Conservation (phyloP, 1,140 invertebrate species). For the Caenorhabditis latens region DNA sequence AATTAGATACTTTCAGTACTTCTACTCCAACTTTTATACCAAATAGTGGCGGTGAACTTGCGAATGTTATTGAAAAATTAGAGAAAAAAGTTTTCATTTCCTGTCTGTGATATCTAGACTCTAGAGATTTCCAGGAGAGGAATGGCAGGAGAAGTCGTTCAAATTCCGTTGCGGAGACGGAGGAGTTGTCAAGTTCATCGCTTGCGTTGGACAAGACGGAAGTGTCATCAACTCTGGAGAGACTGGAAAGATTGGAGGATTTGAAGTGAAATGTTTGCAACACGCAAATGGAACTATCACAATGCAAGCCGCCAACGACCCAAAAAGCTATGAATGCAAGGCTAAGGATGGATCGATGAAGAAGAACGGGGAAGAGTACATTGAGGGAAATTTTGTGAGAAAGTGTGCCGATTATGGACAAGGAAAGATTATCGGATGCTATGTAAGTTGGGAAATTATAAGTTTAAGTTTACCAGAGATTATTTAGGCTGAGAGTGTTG, state of each 20-base stretch:
- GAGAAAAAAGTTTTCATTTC: too few relatives aligned
- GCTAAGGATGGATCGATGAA: constrained; percentile 36
- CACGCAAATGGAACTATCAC: constrained; percentile 44
- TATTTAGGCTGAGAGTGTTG: constrained; percentile 19
- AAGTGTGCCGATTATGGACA: constrained; percentile 44
- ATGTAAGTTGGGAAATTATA: not conserved
- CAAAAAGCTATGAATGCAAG: constrained; percentile 24
- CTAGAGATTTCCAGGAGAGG: not conserved
- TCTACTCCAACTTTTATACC: too few relatives aligned
- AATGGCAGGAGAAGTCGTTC: constrained; percentile 50
- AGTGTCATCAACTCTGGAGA: constrained; percentile 24
- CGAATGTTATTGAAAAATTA: too few relatives aligned
- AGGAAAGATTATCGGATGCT: constrained; percentile 39
- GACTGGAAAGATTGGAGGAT: constrained; percentile 51
- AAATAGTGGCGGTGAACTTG: too few relatives aligned
- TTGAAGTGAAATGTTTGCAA: constrained; percentile 43
- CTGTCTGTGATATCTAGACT: not conserved
- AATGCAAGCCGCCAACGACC: constrained; percentile 30
- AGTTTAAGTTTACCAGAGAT: not conserved
- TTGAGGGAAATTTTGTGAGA: constrained; percentile 35
- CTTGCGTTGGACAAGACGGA: constrained; percentile 41
- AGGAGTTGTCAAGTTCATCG: constrained; percentile 40
- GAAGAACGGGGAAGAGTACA: constrained; percentile 48
- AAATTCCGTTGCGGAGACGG: constrained; percentile 51
- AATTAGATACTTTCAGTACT: too few relatives aligned